A percentile compares a stretch with the other conserved stretches of the same genome.
Evolutionary conservation across 2,888 invertebrate genomes (phyloP).

Genomic region (Protophormia terraenovae): DNA sequence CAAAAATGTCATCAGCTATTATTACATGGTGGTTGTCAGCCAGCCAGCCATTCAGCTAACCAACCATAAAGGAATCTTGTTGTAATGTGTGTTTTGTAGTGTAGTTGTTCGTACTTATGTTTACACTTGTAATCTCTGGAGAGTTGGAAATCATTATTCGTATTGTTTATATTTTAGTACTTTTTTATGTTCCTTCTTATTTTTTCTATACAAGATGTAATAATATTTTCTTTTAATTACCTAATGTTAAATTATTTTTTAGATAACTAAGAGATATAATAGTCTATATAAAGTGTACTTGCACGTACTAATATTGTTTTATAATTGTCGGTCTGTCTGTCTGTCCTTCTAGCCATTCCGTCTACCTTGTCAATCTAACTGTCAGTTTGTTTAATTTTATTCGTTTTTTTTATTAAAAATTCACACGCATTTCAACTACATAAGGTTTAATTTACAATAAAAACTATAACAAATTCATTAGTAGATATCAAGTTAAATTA

Average conservation of each 20-base stretch:
- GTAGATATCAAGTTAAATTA: background rate
- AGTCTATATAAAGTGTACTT: background rate
- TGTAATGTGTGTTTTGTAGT: conserved; percentile 47
- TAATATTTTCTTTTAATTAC: conserved; percentile 44
- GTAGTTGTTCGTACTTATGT: conserved; percentile 59
- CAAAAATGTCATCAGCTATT: conserved; percentile 37
- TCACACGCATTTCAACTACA: conserved; percentile 2
- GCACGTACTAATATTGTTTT: background rate
- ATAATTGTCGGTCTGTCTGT: background rate
- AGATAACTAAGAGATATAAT: background rate
- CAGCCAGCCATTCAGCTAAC: background rate
- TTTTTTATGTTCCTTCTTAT: conserved; percentile 3
- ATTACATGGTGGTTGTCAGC: conserved; percentile 25
- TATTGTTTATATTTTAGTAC: background rate
- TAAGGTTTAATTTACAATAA: conserved; percentile 7
- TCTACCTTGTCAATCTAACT: conserved; percentile 7
- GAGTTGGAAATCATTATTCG: conserved; percentile 40
- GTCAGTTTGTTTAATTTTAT: background rate
- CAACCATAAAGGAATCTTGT: conserved; percentile 47
- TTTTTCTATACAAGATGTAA: background rate
- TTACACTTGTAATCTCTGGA: conserved; percentile 66
- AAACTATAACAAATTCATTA: conserved; percentile 49
- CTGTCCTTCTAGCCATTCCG: background rate
- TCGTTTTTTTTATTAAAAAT: background rate
- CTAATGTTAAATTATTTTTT: conserved; percentile 13